phyloP scores from a whole-genome alignment of 1,140 invertebrate species.

The Branchinecta lindahli region DNA sequence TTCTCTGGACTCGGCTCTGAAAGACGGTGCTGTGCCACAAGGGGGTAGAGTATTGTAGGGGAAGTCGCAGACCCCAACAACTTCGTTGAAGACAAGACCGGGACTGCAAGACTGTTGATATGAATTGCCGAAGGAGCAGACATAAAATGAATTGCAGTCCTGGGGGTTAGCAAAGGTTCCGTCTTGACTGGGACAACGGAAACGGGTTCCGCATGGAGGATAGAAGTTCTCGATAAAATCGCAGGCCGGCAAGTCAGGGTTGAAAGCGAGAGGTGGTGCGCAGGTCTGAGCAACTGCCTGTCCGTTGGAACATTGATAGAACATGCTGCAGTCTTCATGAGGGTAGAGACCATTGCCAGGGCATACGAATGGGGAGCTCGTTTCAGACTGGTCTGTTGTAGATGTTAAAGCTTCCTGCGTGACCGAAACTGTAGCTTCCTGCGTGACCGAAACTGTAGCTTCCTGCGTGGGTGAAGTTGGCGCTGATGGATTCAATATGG shows the following conservation, averaged over 20 bases:
- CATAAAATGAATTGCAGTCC: constrained; percentile 13
- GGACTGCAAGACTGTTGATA: constrained; percentile 23
- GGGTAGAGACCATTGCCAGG: constrained; percentile 7
- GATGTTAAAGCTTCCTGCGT: too few relatives aligned
- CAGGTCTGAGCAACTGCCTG: background rate
- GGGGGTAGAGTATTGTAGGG: constrained; percentile 19
- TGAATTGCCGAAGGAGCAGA: constrained; percentile 22
- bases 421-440: too few relatives aligned
- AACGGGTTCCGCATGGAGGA: background rate
- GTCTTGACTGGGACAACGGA: background rate
- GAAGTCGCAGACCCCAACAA: constrained; percentile 25
- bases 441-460: too few relatives aligned
- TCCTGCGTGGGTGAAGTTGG: too few relatives aligned
- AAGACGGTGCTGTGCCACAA: background rate
- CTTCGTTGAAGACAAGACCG: constrained; percentile 24
- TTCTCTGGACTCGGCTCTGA: background rate
- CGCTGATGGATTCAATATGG: too few relatives aligned
- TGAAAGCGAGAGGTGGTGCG: background rate
- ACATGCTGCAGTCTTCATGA: constrained; percentile 11
- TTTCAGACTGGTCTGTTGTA: too few relatives aligned
- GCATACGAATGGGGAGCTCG: background rate
- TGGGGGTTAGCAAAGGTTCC: constrained; percentile 3
- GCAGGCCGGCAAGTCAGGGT: background rate
- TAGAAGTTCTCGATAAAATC: background rate
- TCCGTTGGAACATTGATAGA: background rate